phyloP scores from a whole-genome alignment of 1,140 invertebrate genomes.

The Drosophila tropicalis region DNA sequence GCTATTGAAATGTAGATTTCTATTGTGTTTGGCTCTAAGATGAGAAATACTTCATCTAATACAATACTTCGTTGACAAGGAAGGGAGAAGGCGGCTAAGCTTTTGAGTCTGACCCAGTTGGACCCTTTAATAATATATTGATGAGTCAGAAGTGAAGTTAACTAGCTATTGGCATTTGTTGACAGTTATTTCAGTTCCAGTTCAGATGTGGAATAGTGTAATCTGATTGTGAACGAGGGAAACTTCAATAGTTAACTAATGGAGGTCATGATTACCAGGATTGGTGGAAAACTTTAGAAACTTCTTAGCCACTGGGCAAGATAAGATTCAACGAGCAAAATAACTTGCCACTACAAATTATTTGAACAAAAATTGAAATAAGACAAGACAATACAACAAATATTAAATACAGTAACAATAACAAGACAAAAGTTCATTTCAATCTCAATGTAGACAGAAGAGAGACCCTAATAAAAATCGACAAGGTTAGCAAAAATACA shows the following conservation, averaged over 20 bases:
- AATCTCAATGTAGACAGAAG: slow-evolving; percentile 32
- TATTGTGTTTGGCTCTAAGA: slow-evolving; percentile 46
- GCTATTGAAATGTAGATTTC: slow-evolving; percentile 68
- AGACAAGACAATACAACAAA: slow-evolving; percentile 44
- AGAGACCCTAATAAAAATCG: slow-evolving; percentile 62
- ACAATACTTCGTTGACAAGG: slow-evolving; percentile 17
- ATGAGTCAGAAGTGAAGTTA: slow-evolving; percentile 58
- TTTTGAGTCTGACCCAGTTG: slow-evolving; percentile 49
- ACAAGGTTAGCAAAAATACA: slow-evolving; percentile 74
- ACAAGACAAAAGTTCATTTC: slow-evolving; percentile 54
- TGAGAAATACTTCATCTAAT: slow-evolving; percentile 10
- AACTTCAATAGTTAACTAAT: background rate
- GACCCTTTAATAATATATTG: slow-evolving; percentile 58
- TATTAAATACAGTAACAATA: slow-evolving; percentile 57
- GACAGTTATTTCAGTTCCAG: slow-evolving; percentile 55
- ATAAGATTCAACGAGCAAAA: slow-evolving; percentile 42
- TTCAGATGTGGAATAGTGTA: slow-evolving; percentile 53
- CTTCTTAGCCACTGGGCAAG: background rate
- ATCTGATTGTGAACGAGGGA: slow-evolving; percentile 32
- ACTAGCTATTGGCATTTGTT: slow-evolving; percentile 56
- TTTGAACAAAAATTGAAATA: slow-evolving; percentile 26
- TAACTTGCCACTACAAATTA: slow-evolving; percentile 64
- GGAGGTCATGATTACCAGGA: background rate
- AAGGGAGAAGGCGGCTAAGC: background rate
- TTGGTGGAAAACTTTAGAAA: background rate